A percentile compares a stretch with the other conserved stretches of the same genome.
These are phyloP conservation scores for Polylopha cassiicola DNA, from an alignment of 2,888 invertebrate genomes.

Conservation along the genomic window DNA sequence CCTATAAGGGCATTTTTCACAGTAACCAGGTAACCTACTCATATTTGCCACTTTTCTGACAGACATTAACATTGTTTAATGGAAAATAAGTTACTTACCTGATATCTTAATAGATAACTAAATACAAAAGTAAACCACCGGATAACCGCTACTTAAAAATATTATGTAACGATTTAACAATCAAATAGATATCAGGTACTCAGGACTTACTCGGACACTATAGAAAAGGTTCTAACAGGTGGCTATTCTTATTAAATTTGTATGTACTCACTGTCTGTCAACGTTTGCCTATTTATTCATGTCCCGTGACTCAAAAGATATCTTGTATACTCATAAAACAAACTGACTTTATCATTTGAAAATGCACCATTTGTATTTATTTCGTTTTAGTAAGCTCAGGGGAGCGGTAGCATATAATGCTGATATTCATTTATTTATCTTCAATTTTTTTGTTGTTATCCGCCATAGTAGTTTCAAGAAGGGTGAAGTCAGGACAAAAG, in stretches of 20 bases:
- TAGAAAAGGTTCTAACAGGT: neutral
- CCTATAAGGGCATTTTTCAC: no score
- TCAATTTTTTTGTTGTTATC: slow-evolving; percentile 47
- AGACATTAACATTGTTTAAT: no score
- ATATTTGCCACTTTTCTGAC: no score
- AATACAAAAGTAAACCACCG: no score
- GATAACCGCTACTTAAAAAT: no score
- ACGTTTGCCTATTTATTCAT: slow-evolving; percentile 15
- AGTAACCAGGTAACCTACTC: no score
- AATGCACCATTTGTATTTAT: slow-evolving; percentile 30
- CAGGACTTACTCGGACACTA: no score
- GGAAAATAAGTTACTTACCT: no score
- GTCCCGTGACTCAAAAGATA: slow-evolving; percentile 15
- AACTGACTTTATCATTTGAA: slow-evolving; percentile 17
- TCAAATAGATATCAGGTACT: no score
- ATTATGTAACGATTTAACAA: no score
- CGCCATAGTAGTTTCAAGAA: slow-evolving; percentile 45
- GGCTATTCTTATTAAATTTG: slow-evolving; percentile 1
- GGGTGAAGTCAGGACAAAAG: slow-evolving; percentile 41
- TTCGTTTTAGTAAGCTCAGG: slow-evolving; percentile 25
- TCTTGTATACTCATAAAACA: neutral
- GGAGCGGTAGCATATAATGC: slow-evolving; percentile 39
- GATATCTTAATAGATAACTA: no score
- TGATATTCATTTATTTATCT: slow-evolving; percentile 47
- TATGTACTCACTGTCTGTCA: slow-evolving; percentile 9